Conservation (phyloP, 2,888 invertebrate species). For the Lepidocyrtoides sp. region DNA sequence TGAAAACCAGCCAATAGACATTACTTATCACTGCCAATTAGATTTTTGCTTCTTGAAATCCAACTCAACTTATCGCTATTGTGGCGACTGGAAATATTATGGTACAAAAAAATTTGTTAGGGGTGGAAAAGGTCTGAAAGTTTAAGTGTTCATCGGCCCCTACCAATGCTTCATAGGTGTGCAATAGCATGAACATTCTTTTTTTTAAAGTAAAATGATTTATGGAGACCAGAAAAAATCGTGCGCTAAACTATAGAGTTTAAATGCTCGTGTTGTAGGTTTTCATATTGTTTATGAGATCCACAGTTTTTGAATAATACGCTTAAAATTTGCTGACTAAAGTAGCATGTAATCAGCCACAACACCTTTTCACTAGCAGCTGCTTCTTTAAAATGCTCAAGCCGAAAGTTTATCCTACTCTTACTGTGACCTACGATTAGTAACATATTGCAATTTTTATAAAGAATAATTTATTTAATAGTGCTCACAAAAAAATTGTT, state of each 20-base stretch:
- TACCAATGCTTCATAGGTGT: neutral
- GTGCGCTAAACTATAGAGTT: constrained; percentile 39
- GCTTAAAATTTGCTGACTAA: neutral
- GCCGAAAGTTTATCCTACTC: neutral
- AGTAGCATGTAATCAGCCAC: neutral
- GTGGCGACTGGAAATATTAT: neutral
- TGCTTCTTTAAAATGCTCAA: neutral
- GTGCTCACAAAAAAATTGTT: neutral
- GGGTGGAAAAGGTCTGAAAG: neutral
- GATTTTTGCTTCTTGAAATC: constrained; percentile 27
- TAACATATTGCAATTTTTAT: too few relatives aligned
- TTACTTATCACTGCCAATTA: constrained; percentile 45
- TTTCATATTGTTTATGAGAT: neutral
- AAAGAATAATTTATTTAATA: too few relatives aligned
- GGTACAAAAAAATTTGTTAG: constrained; percentile 6
- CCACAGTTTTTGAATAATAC: constrained; percentile 7
- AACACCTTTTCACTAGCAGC: constrained; percentile 4
- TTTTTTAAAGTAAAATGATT: constrained; percentile 17
- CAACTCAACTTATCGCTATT: neutral
- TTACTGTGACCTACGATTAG: too few relatives aligned
- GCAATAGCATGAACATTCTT: too few relatives aligned
- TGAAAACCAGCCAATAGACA: constrained; percentile 37
- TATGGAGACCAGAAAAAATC: constrained; percentile 38
- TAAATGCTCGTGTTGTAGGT: constrained; percentile 30
- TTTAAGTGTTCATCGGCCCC: neutral